phyloP scores from a whole-genome alignment of 2,888 invertebrate species.

The Sepiola atlantica region DNA sequence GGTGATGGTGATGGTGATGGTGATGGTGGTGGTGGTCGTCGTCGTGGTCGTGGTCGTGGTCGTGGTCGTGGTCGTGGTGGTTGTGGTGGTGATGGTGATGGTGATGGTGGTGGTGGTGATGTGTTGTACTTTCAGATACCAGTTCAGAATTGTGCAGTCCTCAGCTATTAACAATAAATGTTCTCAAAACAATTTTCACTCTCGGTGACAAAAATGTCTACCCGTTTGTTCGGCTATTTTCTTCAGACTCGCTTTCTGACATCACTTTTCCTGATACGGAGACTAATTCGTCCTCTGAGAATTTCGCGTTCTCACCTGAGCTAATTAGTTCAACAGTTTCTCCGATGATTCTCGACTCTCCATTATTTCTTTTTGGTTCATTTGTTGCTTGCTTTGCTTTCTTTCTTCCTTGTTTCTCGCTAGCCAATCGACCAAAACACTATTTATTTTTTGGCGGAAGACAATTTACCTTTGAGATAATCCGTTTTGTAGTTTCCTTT shows the following conservation, averaged over 20 bases:
- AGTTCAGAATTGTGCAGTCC: background rate
- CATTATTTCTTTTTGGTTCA: too few species aligned
- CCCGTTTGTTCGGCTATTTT: background rate
- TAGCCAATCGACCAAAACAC: background rate
- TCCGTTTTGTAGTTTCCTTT: background rate
- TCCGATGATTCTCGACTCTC: background rate
- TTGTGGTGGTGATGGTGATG: too few species aligned
- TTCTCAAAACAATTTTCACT: background rate
- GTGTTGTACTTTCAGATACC: too few species aligned
- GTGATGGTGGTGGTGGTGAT: too few species aligned
- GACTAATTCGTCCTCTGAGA: background rate
- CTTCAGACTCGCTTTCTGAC: background rate
- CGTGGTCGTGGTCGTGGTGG: too few species aligned
- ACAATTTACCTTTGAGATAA: background rate
- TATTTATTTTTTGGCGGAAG: background rate
- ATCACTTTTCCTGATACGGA: background rate
- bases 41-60: too few species aligned
- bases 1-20: too few species aligned
- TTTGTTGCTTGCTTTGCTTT: background rate
- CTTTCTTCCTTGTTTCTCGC: background rate
- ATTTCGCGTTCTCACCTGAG: background rate
- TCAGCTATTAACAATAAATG: background rate
- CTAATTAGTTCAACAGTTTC: background rate
- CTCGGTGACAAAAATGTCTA: background rate
- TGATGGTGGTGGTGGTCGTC: too few species aligned